A percentile compares a stretch with the other conserved stretches of the same genome.
These are phyloP conservation scores for Eubucco bourcierii DNA, from an alignment of 2,113 vertebrate species.

Conservation along the genomic window DNA sequence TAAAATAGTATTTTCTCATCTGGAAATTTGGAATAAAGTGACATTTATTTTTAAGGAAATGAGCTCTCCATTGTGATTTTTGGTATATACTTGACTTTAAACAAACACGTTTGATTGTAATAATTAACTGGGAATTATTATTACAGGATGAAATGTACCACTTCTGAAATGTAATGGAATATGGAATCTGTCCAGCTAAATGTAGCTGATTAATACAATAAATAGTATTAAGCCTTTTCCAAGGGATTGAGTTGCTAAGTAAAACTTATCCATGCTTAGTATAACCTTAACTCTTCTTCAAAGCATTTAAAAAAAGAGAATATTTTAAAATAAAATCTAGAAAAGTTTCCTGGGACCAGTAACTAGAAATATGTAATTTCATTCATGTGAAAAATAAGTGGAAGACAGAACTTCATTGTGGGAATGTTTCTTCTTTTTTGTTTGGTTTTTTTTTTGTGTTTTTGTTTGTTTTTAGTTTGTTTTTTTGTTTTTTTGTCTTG, in stretches of 20 bases:
- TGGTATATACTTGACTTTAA: neutral
- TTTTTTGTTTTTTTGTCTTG: conserved; percentile 48
- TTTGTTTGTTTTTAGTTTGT: too few species aligned
- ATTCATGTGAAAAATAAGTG: conserved; percentile 56
- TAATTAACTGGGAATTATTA: conserved; percentile 7
- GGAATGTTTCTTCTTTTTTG: conserved; percentile 16
- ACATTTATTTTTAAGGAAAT: conserved; percentile 40
- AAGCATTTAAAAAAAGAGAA: neutral
- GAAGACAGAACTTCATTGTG: conserved; percentile 49
- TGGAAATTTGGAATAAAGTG: conserved; percentile 61
- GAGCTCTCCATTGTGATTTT: conserved; percentile 11
- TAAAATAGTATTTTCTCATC: conserved; percentile 54
- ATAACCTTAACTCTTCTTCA: conserved; percentile 12
- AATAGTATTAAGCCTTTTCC: conserved; percentile 25
- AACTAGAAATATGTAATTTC: conserved; percentile 27
- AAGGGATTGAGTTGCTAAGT: conserved; percentile 2
- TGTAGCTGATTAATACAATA: conserved; percentile 31
- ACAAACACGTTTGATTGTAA: neutral
- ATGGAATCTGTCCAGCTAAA: conserved; percentile 47
- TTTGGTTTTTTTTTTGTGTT: conserved; percentile 56
- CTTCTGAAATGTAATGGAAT: conserved; percentile 21
- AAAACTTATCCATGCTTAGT: neutral
- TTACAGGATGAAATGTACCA: conserved; percentile 15
- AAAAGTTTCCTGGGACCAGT: neutral
- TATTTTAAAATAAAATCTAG: conserved; percentile 15